Evolutionary conservation across 2,797 vertebrate species (phyloP).

Genomic region (Sternotherus odoratus): DNA sequence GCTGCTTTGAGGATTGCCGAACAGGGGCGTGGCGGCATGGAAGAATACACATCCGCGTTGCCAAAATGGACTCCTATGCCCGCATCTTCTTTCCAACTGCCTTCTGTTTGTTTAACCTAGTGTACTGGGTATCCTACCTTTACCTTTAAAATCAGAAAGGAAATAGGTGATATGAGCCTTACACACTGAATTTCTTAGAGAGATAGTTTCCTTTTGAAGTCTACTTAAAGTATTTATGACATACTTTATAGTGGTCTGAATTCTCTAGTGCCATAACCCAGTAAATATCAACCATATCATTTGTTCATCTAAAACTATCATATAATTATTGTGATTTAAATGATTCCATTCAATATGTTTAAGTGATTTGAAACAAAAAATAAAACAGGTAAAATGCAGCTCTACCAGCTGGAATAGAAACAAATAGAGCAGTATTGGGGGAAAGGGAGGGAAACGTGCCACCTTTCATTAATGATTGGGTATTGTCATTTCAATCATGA

Average conservation of each 20-base stretch:
- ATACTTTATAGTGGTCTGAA: constrained; percentile 67
- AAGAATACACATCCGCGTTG: constrained; percentile 95
- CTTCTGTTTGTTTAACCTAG: constrained; percentile 97
- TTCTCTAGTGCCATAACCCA: constrained; percentile 77
- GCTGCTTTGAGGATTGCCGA: constrained; percentile 98
- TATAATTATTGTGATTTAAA: constrained; percentile 65
- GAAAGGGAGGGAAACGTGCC: neutral
- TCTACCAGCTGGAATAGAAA: constrained; percentile 43
- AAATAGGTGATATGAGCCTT: constrained; percentile 73
- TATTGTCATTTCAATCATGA: constrained; percentile 19
- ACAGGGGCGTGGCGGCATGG: constrained; percentile 98
- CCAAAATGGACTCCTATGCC: constrained; percentile 99
- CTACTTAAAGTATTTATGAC: constrained; percentile 65
- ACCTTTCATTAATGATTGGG: neutral
- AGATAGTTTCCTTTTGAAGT: constrained; percentile 66
- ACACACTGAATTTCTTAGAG: constrained; percentile 73
- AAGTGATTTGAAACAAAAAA: constrained; percentile 63
- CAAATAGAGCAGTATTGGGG: neutral
- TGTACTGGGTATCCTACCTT: constrained; percentile 99
- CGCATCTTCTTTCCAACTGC: constrained; percentile 98
- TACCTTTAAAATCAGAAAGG: constrained; percentile 87
- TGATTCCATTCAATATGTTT: constrained; percentile 44
- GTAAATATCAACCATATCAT: constrained; percentile 49
- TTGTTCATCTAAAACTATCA: constrained; percentile 58
- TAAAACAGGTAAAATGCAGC: constrained; percentile 25